Evolutionary conservation across 2,113 vertebrate species (phyloP), one percentile per base, ranked within the genome.

Genomic region (Phoxinus phoxinus): DNA sequence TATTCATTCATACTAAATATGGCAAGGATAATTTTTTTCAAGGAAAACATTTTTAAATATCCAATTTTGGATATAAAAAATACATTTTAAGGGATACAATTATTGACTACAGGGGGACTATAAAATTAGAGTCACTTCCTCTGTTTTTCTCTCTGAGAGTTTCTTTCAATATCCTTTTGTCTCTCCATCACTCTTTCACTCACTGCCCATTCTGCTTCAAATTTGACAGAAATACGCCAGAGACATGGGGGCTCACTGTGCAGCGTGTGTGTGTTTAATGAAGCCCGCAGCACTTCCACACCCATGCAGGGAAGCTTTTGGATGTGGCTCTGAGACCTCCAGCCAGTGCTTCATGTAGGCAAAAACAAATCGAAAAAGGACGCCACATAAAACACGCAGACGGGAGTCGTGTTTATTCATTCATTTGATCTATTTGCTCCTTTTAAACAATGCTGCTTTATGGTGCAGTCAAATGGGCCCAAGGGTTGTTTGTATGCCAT

Each of bases 301-400:
- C 71, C 84, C 91, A 89, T 91, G 90, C 92, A 85, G 85, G 85
- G 88, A 87, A 87, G 84, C 88, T 89, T 91, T 89, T 94, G 93
- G 93, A 92, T 88, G 10, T 51, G 76, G 86, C 46, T 83, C 85
- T 27, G 72, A 84, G 92, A 93, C 91, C 88, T 37, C 75, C 30
- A 61, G 91, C 94, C 94, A 94, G 90, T 80, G 88, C 90, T 93
- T 90, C 92, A 91, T 93, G 92, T 69, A 92, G 88, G 85, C 92
- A 91, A 90, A 91, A 91, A 92, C 91, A 89, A 94, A 92, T 89
- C 87, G 90, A 92, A 94, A 94, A 92, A 93, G 94, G 94, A 93
- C 93, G 94, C 92, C 91, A 93, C 92, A 94, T 93, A 93, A 94
- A 95, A 94, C 92, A 93, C 90, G 85, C 91, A 92, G 91, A 92